These are phyloP conservation scores for Amiota mariae DNA, from an alignment of 2,888 invertebrate genomes.

Conservation along the genomic window DNA sequence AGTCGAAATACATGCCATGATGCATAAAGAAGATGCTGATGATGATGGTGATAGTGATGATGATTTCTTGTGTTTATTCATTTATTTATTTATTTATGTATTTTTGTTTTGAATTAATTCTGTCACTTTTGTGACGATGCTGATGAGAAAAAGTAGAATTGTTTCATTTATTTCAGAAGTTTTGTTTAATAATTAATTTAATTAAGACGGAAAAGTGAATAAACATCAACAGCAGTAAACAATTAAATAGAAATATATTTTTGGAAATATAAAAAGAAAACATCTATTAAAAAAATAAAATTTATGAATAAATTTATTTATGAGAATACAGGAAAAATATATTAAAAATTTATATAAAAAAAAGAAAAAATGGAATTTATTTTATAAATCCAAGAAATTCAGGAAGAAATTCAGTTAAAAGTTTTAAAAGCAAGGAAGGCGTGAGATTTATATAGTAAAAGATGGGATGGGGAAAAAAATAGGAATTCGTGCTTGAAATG, in stretches of 20 bases:
- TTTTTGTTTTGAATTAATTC: too few relatives aligned
- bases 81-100: too few relatives aligned
- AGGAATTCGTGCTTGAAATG: slow-evolving; percentile 45
- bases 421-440: slow-evolving; percentile 29
- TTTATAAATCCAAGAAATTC: background rate
- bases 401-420: background rate
- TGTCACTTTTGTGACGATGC: too few relatives aligned
- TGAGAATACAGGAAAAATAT: too few relatives aligned
- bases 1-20: background rate
- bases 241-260: background rate
- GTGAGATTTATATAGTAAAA: background rate
- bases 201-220: background rate
- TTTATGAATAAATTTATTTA: too few relatives aligned
- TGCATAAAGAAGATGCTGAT: background rate
- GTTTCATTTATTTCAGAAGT: background rate
- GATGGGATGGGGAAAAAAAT: slow-evolving; percentile 14
- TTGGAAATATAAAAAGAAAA: slow-evolving; percentile 35
- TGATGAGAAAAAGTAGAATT: too few relatives aligned
- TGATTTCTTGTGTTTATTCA: too few relatives aligned
- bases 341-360: slow-evolving; percentile 37
- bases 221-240: slow-evolving; percentile 36
- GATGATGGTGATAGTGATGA: background rate
- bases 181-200: slow-evolving; percentile 16
- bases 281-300: too few relatives aligned
- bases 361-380: slow-evolving; percentile 41